These are phyloP conservation scores for Latrodectus geometricus DNA, from an alignment of 1,140 invertebrate species.

Conservation along the genomic window DNA sequence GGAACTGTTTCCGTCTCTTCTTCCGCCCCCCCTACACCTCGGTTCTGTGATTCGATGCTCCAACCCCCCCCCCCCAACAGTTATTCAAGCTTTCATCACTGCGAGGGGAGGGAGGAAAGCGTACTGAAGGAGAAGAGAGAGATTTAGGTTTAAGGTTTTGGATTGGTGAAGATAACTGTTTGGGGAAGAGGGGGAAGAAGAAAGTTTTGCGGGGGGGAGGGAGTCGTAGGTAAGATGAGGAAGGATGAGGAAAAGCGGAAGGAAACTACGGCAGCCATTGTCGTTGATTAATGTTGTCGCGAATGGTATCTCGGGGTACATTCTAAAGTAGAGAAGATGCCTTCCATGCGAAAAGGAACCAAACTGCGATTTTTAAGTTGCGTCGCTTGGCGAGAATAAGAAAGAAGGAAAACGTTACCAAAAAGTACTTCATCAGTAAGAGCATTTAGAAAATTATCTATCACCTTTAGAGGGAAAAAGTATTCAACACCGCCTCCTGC, in stretches of 20 bases:
- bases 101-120: too few relatives aligned
- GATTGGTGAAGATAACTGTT: slow-evolving; percentile 27
- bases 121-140: not conserved
- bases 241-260: not conserved
- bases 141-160: slow-evolving; percentile 35
- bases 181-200: not conserved
- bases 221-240: not conserved
- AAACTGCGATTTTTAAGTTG: not conserved
- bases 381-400: too few relatives aligned
- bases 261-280: slow-evolving; percentile 31
- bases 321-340: not conserved
- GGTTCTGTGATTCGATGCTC: not conserved
- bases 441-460: too few relatives aligned
- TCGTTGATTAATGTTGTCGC: slow-evolving; percentile 56
- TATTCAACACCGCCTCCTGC: too few relatives aligned
- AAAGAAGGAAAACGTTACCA: too few relatives aligned
- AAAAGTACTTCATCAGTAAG: too few relatives aligned
- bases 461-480: too few relatives aligned
- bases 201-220: not conserved
- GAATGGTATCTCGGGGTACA: slow-evolving; percentile 25
- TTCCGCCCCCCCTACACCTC: not conserved
- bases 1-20: not conserved
- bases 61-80: too few relatives aligned
- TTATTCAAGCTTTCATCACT: too few relatives aligned
- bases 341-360: slow-evolving; percentile 15